phyloP scores from a whole-genome alignment of 2,888 invertebrate genomes.

The Leucophora obtusa region DNA sequence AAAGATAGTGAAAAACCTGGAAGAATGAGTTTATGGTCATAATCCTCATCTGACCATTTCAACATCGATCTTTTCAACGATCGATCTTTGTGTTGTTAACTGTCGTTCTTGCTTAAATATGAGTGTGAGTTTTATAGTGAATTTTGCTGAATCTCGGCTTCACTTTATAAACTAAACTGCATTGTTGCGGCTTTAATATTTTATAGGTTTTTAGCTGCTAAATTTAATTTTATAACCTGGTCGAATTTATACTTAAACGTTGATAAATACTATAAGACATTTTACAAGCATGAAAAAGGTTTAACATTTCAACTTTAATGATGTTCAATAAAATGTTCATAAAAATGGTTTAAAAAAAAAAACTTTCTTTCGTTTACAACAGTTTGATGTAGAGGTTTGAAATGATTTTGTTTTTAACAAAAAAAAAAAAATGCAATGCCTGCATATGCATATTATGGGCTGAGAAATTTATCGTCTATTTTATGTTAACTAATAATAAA shows the following conservation, averaged over 20 bases:
- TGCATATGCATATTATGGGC: constrained; percentile 14
- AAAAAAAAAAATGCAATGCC: constrained; percentile 22
- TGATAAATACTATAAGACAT: constrained; percentile 43
- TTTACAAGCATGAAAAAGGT: constrained; percentile 65
- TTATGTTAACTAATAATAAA: constrained; percentile 25
- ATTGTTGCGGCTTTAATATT: constrained; percentile 38
- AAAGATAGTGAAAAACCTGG: constrained; percentile 27
- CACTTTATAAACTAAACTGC: not conserved
- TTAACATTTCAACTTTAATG: constrained; percentile 65
- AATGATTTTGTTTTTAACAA: not conserved
- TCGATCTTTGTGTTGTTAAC: constrained; percentile 60
- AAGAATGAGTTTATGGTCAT: constrained; percentile 48
- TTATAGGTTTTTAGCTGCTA: constrained; percentile 32
- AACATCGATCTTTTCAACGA: constrained; percentile 57
- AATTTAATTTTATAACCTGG: constrained; percentile 36
- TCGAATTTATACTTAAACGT: not conserved
- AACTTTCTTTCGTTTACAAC: constrained; percentile 39
- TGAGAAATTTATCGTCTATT: constrained; percentile 16
- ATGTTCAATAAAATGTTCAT: constrained; percentile 55
- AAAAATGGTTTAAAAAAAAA: constrained; percentile 33
- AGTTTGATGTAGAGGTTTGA: not conserved
- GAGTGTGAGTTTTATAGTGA: constrained; percentile 45
- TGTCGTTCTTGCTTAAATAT: constrained; percentile 50
- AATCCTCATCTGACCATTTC: constrained; percentile 15
- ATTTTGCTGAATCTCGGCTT: not conserved